Percentiles rank a stretch among this genome's conserved stretches.
Conservation (phyloP, 2,113 vertebrate genomes). For the Leptobrachium leishanense region DNA sequence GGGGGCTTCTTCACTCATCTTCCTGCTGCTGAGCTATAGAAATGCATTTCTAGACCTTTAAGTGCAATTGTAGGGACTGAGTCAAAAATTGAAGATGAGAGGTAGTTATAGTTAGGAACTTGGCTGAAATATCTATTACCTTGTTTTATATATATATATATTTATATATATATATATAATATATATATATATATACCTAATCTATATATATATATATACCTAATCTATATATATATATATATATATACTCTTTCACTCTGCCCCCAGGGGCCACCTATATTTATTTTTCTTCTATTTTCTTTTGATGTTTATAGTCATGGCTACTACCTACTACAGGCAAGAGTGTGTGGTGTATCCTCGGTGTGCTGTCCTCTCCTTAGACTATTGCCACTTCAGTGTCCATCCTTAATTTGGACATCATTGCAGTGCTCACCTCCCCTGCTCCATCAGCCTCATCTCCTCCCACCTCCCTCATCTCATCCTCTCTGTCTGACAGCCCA, state of each 20-base stretch:
- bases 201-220: no score
- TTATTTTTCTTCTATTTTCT: background rate
- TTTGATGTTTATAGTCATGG: background rate
- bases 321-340: no score
- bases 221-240: no score
- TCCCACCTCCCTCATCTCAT: background rate
- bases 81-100: no score
- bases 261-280: no score
- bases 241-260: no score
- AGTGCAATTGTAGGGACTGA: background rate
- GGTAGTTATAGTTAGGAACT: background rate
- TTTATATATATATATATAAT: no score
- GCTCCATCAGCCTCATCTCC: accelerated
- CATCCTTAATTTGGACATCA: slow-evolving; percentile 33
- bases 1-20: background rate
- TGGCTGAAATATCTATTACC: no score
- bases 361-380: slow-evolving; percentile 3
- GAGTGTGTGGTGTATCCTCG: background rate
- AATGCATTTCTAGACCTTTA: no score
- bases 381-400: background rate
- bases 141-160: no score
- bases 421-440: background rate
- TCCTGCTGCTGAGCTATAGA: background rate
- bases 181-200: no score
- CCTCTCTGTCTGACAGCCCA: background rate